phyloP scores from a whole-genome alignment of 64 coral and sea anemone genomes.

The Cladopsammia gracilis region DNA sequence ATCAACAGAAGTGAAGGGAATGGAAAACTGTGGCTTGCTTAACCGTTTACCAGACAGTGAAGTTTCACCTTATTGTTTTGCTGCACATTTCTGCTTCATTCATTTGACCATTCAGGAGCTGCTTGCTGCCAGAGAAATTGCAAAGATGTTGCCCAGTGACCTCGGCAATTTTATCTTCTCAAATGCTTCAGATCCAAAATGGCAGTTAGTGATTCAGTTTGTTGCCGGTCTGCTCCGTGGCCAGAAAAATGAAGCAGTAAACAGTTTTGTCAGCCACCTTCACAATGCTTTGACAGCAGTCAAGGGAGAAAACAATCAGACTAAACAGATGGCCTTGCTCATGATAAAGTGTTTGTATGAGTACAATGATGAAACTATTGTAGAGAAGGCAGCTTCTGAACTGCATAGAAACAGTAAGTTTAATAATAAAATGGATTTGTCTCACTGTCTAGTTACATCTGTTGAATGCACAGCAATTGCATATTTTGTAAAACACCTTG shows the following conservation, averaged over 20 bases:
- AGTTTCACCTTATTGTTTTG: conserved; percentile 12
- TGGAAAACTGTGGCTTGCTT: conserved; percentile 29
- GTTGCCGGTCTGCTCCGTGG: neutral
- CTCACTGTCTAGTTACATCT: neutral
- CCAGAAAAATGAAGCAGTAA: neutral
- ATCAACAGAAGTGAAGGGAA: conserved; percentile 18
- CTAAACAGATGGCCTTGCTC: neutral
- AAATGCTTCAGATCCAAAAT: neutral
- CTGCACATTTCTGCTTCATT: conserved; percentile 5
- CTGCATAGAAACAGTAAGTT: conserved; percentile 23
- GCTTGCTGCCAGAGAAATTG: conserved; percentile 13
- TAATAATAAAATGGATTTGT: neutral
- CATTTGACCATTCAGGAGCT: neutral
- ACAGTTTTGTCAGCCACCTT: neutral
- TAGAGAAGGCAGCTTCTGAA: conserved; percentile 18
- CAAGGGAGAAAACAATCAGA: neutral
- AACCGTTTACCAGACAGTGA: conserved; percentile 33
- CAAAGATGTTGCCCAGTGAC: too few relatives aligned
- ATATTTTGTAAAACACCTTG: neutral
- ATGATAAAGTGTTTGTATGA: conserved; percentile 9
- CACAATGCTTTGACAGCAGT: neutral
- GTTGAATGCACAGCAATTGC: conserved; percentile 42
- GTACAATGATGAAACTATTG: neutral
- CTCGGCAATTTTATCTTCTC: neutral
- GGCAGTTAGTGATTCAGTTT: conserved; percentile 7